Evolutionary conservation across 1,140 invertebrate genomes (phyloP).

Genomic region (Cyclina sinensis): DNA sequence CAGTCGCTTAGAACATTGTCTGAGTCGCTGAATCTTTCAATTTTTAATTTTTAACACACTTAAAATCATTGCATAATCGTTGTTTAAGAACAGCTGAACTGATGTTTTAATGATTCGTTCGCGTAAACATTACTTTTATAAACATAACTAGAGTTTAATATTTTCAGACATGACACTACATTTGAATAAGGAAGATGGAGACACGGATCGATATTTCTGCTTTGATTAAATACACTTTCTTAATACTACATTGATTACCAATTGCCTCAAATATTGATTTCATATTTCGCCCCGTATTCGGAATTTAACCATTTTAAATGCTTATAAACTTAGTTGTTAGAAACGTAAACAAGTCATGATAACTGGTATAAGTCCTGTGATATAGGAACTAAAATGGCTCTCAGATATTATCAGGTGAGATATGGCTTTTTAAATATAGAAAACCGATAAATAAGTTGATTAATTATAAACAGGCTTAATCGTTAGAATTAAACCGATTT

Average conservation of each 20-base stretch:
- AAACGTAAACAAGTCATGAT: background rate
- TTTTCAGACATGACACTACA: background rate
- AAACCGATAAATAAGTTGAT: background rate
- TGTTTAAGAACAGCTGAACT: no score
- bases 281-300: background rate
- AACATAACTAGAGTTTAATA: background rate
- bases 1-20: no score
- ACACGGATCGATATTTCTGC: background rate
- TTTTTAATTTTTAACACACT: no score
- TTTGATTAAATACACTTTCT: conserved; percentile 7
- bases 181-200: background rate
- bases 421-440: background rate
- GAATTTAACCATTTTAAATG: background rate
- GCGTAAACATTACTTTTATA: no score
- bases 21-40: no score
- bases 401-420: conserved; percentile 15
- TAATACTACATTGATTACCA: background rate
- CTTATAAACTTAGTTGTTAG: background rate
- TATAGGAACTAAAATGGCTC: conserved; percentile 12
- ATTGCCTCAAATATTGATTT: conserved; percentile 21
- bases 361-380: background rate
- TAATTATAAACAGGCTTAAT: background rate
- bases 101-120: no score
- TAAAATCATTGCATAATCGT: no score
- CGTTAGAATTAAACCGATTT: background rate